Base-by-base conservation (phyloP, 1,140 invertebrate genomes). In the Maconellicoccus hirsutus region DNA sequence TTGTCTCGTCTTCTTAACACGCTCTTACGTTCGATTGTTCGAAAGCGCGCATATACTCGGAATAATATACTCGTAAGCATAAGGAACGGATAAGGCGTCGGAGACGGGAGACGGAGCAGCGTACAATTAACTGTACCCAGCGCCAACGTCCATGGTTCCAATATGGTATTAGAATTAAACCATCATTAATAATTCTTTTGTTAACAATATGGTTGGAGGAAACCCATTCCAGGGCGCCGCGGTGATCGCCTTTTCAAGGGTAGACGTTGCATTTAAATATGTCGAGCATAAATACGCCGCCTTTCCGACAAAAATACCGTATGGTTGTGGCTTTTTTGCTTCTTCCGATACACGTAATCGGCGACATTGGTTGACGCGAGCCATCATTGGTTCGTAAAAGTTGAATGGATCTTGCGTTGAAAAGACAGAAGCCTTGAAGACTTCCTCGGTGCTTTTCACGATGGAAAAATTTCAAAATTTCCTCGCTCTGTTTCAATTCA, bases 81-180 rank as follows among this genome's bases (percentile, higher is more conserved):
- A 52, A 52, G 42, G 42, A 52, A 52, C 42, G 6, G 4, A 14
- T 52, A n/a, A n/a, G n/a, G 10, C 12, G 42, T 52, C 16, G 52
- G n/a, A 59, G 52, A 22, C 16, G 52, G n/a, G n/a, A 4, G 16
- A 59, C 16, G 21, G 52, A 3, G 29, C 12, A 33, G 52, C n/a
- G 52, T 22, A 59, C 21, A 59, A 59, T n/a, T n/a, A 59, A 59
- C 52, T 59, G 21, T 66, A 66, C 25, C 21, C 61, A 66, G 6
- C 61, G 25, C 3, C 52, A 3, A 66, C 61, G 2, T 66, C 52
- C 14, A 66, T 66, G 61, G 61, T 23, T 66, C 25, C 61, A 66
- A 66, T 66, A 66, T 66, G 61, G 61, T 66, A 66, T 66, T 66
- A 66, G 25, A 25, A 66, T 66, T 23, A 66, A 26, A 26, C 21